Evolutionary conservation across 1,140 invertebrate genomes (phyloP).

Genomic region (Drosophila kepulauana): DNA sequence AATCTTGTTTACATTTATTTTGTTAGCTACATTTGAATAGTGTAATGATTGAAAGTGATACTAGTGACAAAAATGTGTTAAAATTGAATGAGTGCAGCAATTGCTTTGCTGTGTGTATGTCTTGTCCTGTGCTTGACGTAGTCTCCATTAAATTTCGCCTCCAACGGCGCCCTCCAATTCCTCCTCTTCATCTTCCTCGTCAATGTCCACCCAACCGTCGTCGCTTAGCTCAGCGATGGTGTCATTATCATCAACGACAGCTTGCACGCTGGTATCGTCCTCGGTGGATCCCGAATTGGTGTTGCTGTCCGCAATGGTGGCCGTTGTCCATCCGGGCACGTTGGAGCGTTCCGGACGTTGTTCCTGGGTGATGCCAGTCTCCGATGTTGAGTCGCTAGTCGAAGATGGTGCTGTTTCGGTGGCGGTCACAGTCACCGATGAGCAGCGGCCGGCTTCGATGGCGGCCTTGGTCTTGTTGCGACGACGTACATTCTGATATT

Average conservation of each 20-base stretch:
- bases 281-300: conserved; percentile 63
- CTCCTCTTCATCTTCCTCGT: conserved; percentile 54
- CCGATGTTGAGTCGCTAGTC: conserved; percentile 51
- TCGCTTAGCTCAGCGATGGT: conserved; percentile 70
- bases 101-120: background rate
- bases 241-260: conserved; percentile 63
- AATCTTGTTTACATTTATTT: conserved; percentile 16
- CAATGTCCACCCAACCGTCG: conserved; percentile 67
- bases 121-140: background rate
- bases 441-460: conserved; percentile 30
- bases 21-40: conserved; percentile 2
- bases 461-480: conserved; percentile 44
- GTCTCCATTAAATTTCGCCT: conserved; percentile 9
- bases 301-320: conserved; percentile 36
- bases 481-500: conserved; percentile 55
- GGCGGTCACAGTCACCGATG: conserved; percentile 12
- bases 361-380: conserved; percentile 48
- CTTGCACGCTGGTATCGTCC: conserved; percentile 58
- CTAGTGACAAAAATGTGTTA: background rate
- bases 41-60: background rate
- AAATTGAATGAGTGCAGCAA: background rate
- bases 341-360: background rate
- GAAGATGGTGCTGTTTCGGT: conserved; percentile 47
- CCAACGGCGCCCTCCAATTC: conserved; percentile 46
- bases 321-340: conserved; percentile 32